phyloP scores from a whole-genome alignment of 2,113 vertebrate species.

The Burhinus oedicnemus region DNA sequence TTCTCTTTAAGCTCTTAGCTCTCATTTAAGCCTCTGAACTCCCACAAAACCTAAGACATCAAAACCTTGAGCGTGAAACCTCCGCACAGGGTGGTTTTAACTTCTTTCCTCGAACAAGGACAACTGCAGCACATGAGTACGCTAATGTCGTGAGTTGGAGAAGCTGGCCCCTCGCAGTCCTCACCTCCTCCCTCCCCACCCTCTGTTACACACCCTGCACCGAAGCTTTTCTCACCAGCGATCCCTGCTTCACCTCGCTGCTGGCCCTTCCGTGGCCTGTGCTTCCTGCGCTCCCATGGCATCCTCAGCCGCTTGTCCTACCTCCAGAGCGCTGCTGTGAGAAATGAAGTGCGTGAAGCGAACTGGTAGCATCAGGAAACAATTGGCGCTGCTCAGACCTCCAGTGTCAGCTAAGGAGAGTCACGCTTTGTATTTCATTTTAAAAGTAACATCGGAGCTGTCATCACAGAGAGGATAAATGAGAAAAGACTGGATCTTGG shows the following conservation, averaged over 20 bases:
- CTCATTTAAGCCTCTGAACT: background rate
- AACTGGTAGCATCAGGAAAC: background rate
- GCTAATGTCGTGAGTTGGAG: background rate
- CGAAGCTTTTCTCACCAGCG: background rate
- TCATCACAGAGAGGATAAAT: rapidly evolving
- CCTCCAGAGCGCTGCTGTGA: rapidly evolving
- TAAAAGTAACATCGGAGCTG: background rate
- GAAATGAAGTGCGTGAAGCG: rapidly evolving
- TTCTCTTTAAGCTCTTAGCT: background rate
- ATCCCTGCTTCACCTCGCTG: background rate
- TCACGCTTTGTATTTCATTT: rapidly evolving
- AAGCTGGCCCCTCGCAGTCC: background rate
- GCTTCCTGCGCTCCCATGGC: background rate
- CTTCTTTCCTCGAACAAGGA: background rate
- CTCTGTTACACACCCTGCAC: background rate
- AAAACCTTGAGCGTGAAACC: rapidly evolving
- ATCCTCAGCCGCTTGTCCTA: rapidly evolving
- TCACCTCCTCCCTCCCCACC: background rate
- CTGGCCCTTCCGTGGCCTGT: rapidly evolving
- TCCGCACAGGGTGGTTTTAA: background rate
- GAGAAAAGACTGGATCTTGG: background rate
- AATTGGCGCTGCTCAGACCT: background rate
- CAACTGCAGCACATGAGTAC: background rate
- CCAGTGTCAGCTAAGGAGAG: background rate
- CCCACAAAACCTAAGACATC: background rate